Percentiles rank a stretch among this genome's conserved stretches.
Conservation (phyloP, 2,797 vertebrate genomes). For the Hylomyscus alleni region DNA sequence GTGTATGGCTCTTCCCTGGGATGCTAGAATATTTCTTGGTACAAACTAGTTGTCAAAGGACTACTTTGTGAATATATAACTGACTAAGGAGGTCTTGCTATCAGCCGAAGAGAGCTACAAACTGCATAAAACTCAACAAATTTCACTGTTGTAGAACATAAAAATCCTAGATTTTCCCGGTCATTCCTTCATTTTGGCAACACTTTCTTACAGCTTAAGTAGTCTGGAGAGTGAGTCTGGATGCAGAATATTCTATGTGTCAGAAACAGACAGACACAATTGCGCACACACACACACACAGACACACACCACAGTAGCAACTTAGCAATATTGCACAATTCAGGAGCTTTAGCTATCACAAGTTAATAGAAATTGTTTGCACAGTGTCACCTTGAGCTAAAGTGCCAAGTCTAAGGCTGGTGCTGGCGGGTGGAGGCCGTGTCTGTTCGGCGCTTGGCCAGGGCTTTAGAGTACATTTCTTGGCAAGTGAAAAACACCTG, state of each 20-base stretch:
- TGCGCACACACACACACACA: background rate
- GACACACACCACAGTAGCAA: background rate
- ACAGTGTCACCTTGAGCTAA: slow-evolving; percentile 62
- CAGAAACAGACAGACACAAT: slow-evolving; percentile 44
- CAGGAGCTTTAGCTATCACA: slow-evolving; percentile 30
- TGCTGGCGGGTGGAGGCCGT: background rate
- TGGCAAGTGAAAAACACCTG: background rate
- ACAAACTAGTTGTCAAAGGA: background rate
- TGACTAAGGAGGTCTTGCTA: background rate
- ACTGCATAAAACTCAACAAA: background rate
- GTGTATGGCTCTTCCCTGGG: too few relatives aligned
- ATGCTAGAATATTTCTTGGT: background rate
- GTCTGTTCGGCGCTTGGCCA: slow-evolving; percentile 27
- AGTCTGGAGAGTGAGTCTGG: background rate
- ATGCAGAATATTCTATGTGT: slow-evolving; percentile 13
- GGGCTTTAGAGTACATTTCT: background rate
- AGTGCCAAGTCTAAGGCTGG: slow-evolving; percentile 44
- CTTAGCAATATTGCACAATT: slow-evolving; percentile 51
- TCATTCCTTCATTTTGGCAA: background rate
- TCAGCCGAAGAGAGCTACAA: slow-evolving; percentile 14
- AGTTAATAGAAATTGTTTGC: slow-evolving; percentile 74
- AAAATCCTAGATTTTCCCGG: slow-evolving; percentile 46
- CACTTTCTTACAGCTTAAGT: background rate
- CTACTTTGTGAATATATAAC: background rate
- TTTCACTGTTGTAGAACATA: background rate